Evolutionary conservation across 1,140 invertebrate genomes (phyloP).

Genomic region (Arctopsyche grandis): DNA sequence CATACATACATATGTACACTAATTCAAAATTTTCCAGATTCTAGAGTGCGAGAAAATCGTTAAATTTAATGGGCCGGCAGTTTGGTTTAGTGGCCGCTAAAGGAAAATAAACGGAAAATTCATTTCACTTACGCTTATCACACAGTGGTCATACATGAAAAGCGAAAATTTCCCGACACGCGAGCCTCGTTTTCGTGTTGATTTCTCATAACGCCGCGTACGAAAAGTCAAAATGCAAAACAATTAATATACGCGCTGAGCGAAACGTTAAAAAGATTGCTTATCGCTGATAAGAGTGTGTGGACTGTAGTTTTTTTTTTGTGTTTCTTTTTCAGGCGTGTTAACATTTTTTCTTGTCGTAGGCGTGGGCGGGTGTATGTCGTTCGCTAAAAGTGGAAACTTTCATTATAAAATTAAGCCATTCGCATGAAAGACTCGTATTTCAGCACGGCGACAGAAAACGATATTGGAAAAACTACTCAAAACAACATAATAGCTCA

Average conservation of each 20-base stretch:
- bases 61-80: not conserved
- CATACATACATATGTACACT: too few species aligned
- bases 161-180: slow-evolving; percentile 15
- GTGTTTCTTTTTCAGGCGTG: not conserved
- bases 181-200: slow-evolving; percentile 11
- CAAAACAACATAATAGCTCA: too few species aligned
- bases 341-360: not conserved
- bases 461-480: not conserved
- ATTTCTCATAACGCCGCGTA: slow-evolving; percentile 9
- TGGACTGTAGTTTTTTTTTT: not conserved
- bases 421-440: not conserved
- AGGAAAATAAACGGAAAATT: slow-evolving; percentile 8
- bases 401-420: slow-evolving; percentile 9
- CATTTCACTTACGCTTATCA: slow-evolving; percentile 25
- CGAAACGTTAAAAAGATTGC: slow-evolving; percentile 11
- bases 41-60: not conserved
- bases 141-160: slow-evolving; percentile 3
- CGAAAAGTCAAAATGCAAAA: slow-evolving; percentile 16
- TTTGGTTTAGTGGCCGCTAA: too few species aligned
- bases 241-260: slow-evolving; percentile 23
- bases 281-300: slow-evolving; percentile 5
- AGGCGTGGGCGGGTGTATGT: not conserved
- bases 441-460: not conserved
- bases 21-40: too few species aligned
- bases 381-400: not conserved